Base-by-base conservation (phyloP, 1,140 invertebrate genomes). In the Musca vetustissima region DNA sequence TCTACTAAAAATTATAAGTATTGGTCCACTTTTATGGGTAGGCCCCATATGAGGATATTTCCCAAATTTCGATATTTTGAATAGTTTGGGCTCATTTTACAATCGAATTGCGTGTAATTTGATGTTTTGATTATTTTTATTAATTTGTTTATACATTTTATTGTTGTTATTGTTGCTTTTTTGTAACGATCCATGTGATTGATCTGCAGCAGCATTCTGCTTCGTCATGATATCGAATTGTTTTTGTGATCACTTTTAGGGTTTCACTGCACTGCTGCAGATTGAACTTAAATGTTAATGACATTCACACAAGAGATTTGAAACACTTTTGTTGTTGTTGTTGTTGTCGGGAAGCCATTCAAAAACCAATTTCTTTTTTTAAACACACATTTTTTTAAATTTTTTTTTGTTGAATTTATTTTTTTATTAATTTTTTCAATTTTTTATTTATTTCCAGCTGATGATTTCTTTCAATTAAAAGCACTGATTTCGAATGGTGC, bases 401-500 rank as follows among this genome's bases (percentile, higher is more conserved):
- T 59, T 57, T 1, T 25, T 50, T n/a, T n/a, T n/a, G n/a, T n/a
- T n/a, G 0, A 36, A 66, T 19, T 24, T 43, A 43, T 43, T 9
- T 9, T 43, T 43, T 43, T 6, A 8, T 17, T 22, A 28, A 28
- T 19, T 11, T 17, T 22, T 61, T 61, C 4, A 8, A n/a, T 28
- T 22, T 61, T 7, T 15, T 59, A 14, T n/a, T n/a, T n/a, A 24
- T 4, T 32, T 9, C 24, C 14, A 65, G n/a, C 4, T 48, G 69
- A 28, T 67, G 69, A 21, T 47, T 64, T 32, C n/a, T 66, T 68
- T 68, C 65, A 68, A 68, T 55, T 59, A 66, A 71, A 71, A 68
- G 70, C 70, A 71, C 70, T 71, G 70, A 71, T 71, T 71, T 71
- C 70, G 70, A 71, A 71, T 71, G 70, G 70, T 71, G 70, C 70